Base-by-base conservation (phyloP, 2,888 invertebrate species). In the Frankliniella fusca region DNA sequence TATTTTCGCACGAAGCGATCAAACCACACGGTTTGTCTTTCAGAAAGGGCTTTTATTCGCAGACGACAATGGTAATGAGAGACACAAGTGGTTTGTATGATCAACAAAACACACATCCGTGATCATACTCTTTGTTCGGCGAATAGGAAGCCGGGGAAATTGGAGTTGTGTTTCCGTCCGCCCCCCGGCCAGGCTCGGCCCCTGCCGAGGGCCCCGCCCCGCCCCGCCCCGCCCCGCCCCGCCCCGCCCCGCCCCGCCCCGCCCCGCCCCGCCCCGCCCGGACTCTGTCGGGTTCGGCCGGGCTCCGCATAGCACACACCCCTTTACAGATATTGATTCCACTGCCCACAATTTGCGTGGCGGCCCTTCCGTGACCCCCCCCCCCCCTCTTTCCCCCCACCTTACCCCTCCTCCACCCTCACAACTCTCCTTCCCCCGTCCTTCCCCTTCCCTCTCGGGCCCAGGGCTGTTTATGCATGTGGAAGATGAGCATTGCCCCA, bases 381-480 rank as follows among this genome's bases (percentile, higher is more conserved):
- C 38, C 38, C 38, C 38, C 61, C 0, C 61, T 18, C 61, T 1
- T 1, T 0, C 38, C 38, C 38, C 38, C 38, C 38, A 3, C 38
- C 20, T 15, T 61, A 18, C 20, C 61, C 61, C 7, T 61, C 61
- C 61, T 11, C 61, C 61, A 9, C 54, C 61, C 61, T 1, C 15
- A 1, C 38, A 38, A 38, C 38, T 38, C 38, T 3, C 38, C 38
- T 38, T 38, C 38, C 38, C 38, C 38, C 38, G 38, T 2, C 38
- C 61, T 3, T 18, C 18, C 61, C 61, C 61, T 61, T 18, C 61
- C 18, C 11, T 2, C 70, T 27, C 70, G 70, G 70, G 23, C 70
- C 23, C 70, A 12, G 70, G 70, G 70, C 70, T 76, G 70, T 76
- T 76, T 76, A 76, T 76, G 70, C 70, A 76, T 76, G 70, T 76